Evolutionary conservation across 2,888 invertebrate genomes (phyloP).

Genomic region (Colostygia pectinataria): DNA sequence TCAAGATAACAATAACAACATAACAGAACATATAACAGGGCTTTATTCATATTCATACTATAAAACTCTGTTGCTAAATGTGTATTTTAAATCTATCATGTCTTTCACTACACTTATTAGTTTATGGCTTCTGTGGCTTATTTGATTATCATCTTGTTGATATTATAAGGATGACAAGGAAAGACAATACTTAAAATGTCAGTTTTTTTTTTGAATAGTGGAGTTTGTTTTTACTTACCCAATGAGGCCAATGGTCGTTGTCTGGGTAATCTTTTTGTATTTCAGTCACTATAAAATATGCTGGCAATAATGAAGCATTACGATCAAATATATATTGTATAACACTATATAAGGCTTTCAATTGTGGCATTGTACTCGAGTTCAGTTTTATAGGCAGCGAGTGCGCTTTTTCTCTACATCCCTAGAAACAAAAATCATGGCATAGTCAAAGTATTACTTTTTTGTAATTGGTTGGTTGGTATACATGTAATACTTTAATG

Average conservation of each 20-base stretch:
- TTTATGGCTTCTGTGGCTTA: too few species aligned
- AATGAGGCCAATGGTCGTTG: slow-evolving; percentile 93
- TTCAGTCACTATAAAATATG: slow-evolving; percentile 97
- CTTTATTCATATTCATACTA: too few species aligned
- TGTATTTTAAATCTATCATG: too few species aligned
- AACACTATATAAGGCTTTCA: slow-evolving; percentile 91
- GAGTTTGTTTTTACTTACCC: slow-evolving; percentile 89
- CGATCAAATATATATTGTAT: slow-evolving; percentile 95
- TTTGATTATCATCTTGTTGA: too few species aligned
- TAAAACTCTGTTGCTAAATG: too few species aligned
- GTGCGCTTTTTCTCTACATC: slow-evolving; percentile 94
- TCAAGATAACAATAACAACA: too few species aligned
- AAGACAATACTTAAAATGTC: too few species aligned
- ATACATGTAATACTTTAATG: not conserved
- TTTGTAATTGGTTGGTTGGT: not conserved
- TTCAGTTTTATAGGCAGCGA: slow-evolving; percentile 90
- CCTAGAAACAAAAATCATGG: slow-evolving; percentile 77
- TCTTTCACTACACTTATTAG: too few species aligned
- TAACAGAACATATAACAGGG: too few species aligned
- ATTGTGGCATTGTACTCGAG: slow-evolving; percentile 90
- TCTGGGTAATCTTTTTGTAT: slow-evolving; percentile 94
- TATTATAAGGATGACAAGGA: too few species aligned
- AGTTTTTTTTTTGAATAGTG: too few species aligned
- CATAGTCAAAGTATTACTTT: too few species aligned
- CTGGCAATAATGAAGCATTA: slow-evolving; percentile 95